Base-by-base conservation (phyloP, 2,113 vertebrate genomes). In the Paracyprichromis sp. region DNA sequence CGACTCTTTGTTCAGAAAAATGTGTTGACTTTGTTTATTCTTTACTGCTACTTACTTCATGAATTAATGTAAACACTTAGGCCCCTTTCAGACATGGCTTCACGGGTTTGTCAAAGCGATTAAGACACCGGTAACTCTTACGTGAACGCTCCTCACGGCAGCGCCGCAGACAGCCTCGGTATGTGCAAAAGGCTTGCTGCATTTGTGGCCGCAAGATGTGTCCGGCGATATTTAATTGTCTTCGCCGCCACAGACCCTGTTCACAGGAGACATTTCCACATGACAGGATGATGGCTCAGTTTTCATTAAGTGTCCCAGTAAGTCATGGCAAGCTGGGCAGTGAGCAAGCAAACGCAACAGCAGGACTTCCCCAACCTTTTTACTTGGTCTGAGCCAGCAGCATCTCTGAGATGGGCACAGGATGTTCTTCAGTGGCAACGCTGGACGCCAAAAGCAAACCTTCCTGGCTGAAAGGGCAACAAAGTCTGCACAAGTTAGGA, bases 41-140 rank as follows among this genome's bases (percentile, higher is more conserved):
- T 95, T 92, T 93, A 89, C 92, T 95, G 92, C 94, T 94, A 95
- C 93, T 94, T 90, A 93, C 93, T 95, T 95, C 88, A 90, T 93
- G 85, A 91, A 92, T 95, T 94, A 95, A 95, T 87, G 90, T 92
- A 91, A 94, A 92, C 93, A 92, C 94, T 92, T 78, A 12, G 26
- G 71, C 43, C 26, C 43, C 71, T 78, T 78, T 78, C 71, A 31
- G 71, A 78, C 16, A 50, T 31, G 43, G 71, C 43, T 50, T 50
- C 26, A 11, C 5, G 9, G 40, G 40, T 47, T 76, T 47, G 40
- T 26, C 43, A 45, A 76, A 47, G 69, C 9, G 21, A 29, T 45
- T 73, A 45, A 45, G 40, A 73, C 63, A 43, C 36, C n/a, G 7
- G n/a, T 43, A 6, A 14, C 14, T 73, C 43, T 45, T 73, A 26